Evolutionary conservation across 1,140 invertebrate genomes (phyloP).

Genomic region (Chionoecetes opilio): DNA sequence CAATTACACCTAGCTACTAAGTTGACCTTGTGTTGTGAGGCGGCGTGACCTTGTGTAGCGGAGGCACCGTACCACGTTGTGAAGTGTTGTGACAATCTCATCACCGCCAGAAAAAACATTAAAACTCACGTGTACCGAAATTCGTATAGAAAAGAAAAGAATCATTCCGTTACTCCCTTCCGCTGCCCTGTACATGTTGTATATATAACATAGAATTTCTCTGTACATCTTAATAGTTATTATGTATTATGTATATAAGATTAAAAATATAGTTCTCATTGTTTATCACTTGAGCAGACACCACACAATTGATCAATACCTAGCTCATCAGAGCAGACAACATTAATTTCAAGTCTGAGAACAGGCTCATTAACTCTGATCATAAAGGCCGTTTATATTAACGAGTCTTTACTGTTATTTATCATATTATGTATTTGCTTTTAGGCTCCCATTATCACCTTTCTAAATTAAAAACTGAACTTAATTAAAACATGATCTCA

Average conservation of each 20-base stretch:
- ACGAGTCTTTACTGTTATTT: no score
- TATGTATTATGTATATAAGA: constrained; percentile 76
- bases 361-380: no score
- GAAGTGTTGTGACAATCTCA: not conserved
- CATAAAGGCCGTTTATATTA: no score
- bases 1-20: no score
- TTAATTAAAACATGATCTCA: no score
- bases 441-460: no score
- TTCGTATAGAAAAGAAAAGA: constrained; percentile 52
- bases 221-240: constrained; percentile 76
- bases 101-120: constrained; percentile 49
- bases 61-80: not conserved
- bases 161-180: constrained; percentile 74
- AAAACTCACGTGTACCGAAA: not conserved
- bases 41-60: not conserved
- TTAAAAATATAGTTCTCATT: constrained; percentile 74
- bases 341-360: no score
- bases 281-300: no score
- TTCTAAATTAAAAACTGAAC: no score
- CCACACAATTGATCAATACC: no score
- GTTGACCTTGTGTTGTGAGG: constrained; percentile 34
- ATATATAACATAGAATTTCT: constrained; percentile 63
- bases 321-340: no score
- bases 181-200: constrained; percentile 77
- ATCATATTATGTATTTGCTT: no score